Base-by-base conservation (phyloP, 1,140 invertebrate species). In the Papilio xuthus region DNA sequence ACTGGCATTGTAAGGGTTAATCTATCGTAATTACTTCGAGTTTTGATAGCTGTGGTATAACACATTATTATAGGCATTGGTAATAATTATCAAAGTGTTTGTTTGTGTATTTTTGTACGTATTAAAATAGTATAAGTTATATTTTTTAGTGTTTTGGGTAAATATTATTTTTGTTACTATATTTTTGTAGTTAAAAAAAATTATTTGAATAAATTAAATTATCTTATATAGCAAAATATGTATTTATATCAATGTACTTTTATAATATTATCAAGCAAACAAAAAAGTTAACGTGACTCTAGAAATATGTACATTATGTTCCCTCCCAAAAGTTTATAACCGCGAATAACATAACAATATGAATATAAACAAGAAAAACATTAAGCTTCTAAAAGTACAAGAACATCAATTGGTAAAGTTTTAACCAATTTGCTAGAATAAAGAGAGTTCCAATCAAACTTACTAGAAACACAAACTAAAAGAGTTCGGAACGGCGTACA, bases 371-470 rank as follows among this genome's bases (percentile, higher is more conserved):
- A 73, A 73, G 73, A 75, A 32, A 75, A 75, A 75, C 73, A 26
- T 75, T 56, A 75, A 47, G 12, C 71, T n/a, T 73, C 76, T 44
- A 78, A 86, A 84, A 83, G 74, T 63, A 83, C 79, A 83, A 88
- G 85, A 89, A 91, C 90, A 89, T 82, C 88, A 89, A 90, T 90
- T 82, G 86, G 80, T 77, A 74, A 91, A 91, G 83, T 91, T 91
- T 91, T 87, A 83, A 86, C 85, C 88, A 89, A 89, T 92, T 90
- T 89, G 79, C 82, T 81, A 90, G 84, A 91, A 92, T 90, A 92
- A 90, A 91, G 90, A 88, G 90, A 90, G 87, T 85, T 91, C 88
- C 89, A 92, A 92, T 92, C 90, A 91, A 92, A 92, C 83, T 91
- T 90, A 79, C 83, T 82, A 76, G 84, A 83, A 92, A 92, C 82